Evolutionary conservation across 2,113 vertebrate species (phyloP).

Genomic region (Cephalopterus ornatus): DNA sequence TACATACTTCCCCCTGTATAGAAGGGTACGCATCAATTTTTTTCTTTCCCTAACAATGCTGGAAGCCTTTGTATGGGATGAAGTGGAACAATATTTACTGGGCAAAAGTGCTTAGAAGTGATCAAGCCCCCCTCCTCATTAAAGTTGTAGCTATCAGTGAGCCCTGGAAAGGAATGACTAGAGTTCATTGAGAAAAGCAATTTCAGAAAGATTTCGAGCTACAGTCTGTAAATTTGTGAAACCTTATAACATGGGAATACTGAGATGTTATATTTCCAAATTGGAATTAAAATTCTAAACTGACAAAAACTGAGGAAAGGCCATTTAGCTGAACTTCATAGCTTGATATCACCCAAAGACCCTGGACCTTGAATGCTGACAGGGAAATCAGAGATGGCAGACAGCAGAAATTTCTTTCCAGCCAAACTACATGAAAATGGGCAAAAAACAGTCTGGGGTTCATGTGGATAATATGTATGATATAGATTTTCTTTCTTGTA

Average conservation of each 20-base stretch:
- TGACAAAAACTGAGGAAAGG: not conserved
- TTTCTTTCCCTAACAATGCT: not conserved
- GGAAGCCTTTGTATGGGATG: not conserved
- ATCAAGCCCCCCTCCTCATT: not conserved
- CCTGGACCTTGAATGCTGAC: not conserved
- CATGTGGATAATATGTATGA: not conserved
- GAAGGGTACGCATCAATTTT: not conserved
- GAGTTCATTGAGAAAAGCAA: not conserved
- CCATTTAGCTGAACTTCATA: not conserved
- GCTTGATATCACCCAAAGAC: not conserved
- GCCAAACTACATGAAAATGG: not conserved
- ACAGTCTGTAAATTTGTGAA: not conserved
- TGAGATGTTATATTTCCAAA: not conserved
- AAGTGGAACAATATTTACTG: not conserved
- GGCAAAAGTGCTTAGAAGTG: not conserved
- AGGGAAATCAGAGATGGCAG: not conserved
- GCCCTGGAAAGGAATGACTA: not conserved
- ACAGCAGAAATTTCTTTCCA: not conserved
- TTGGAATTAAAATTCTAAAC: not conserved
- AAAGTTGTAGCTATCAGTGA: not conserved
- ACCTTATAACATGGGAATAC: not conserved
- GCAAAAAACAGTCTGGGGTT: not conserved
- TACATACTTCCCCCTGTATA: not conserved
- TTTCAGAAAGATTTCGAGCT: not conserved
- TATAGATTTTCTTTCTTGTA: not conserved